These are phyloP conservation scores for Enteromius trimaculatus DNA, from an alignment of 2,797 vertebrate species.

Conservation along the genomic window DNA sequence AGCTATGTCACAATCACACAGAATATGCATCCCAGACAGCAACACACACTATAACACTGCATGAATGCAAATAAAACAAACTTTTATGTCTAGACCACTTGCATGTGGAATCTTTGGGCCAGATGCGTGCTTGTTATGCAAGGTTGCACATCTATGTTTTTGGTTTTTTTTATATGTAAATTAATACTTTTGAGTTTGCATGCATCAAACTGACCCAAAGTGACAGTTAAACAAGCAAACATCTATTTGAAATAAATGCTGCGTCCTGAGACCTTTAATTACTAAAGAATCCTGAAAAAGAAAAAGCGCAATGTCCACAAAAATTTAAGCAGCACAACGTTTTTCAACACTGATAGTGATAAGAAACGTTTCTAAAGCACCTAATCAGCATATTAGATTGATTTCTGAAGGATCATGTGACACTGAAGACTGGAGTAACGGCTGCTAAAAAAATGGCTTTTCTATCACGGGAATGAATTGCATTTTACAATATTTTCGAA, in stretches of 20 bases:
- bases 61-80: neutral
- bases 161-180: neutral
- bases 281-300: neutral
- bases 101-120: neutral
- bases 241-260: neutral
- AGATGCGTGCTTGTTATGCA: neutral
- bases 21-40: slow-evolving; percentile 15
- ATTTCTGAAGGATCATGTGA: slow-evolving; percentile 1
- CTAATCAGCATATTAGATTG: neutral
- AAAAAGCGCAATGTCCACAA: neutral
- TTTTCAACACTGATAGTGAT: neutral
- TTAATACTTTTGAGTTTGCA: neutral
- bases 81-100: neutral
- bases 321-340: neutral
- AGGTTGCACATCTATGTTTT: neutral
- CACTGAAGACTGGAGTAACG: neutral
- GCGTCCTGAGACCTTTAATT: neutral
- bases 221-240: neutral
- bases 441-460: neutral
- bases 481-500: neutral
- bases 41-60: slow-evolving; percentile 1
- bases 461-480: neutral
- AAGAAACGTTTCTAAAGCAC: neutral
- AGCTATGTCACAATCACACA: slow-evolving; percentile 21
- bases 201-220: neutral